These are phyloP conservation scores for Dorcus parallelipipedus DNA, from an alignment of 2,888 invertebrate species.

Conservation along the genomic window DNA sequence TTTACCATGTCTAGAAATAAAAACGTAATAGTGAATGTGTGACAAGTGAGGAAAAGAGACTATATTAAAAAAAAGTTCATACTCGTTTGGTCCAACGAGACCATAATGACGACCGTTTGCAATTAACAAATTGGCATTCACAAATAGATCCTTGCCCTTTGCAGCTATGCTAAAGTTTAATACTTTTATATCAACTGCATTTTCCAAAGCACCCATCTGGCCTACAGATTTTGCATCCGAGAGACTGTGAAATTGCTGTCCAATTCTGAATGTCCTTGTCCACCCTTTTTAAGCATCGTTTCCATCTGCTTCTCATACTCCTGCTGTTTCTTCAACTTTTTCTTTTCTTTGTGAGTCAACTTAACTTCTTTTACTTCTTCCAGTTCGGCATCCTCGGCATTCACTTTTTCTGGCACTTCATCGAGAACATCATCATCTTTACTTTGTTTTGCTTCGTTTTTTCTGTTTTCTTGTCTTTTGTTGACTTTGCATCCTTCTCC, in stretches of 20 bases:
- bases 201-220: constrained; percentile 78
- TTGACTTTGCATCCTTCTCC: constrained; percentile 19
- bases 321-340: constrained; percentile 82
- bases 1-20: constrained; percentile 80
- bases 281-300: constrained; percentile 78
- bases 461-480: constrained; percentile 22
- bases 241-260: constrained; percentile 96
- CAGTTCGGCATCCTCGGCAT: constrained; percentile 14
- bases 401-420: constrained; percentile 12
- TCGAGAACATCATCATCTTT: constrained; percentile 1
- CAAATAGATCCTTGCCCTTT: constrained; percentile 94
- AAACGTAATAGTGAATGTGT: neutral
- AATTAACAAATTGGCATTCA: constrained; percentile 91
- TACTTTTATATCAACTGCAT: constrained; percentile 96
- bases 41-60: neutral
- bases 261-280: constrained; percentile 84
- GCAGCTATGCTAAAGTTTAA: constrained; percentile 98
- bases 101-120: constrained; percentile 94
- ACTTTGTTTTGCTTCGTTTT: constrained; percentile 26
- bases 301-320: constrained; percentile 89
- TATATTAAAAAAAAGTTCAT: constrained; percentile 31
- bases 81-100: constrained; percentile 97
- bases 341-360: constrained; percentile 87
- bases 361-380: constrained; percentile 60
- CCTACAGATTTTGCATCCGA: constrained; percentile 71